A percentile compares a stretch with the other conserved stretches of the same genome.
Evolutionary conservation across 2,113 vertebrate genomes (phyloP).

Genomic region (Grammomys dolichurus): DNA sequence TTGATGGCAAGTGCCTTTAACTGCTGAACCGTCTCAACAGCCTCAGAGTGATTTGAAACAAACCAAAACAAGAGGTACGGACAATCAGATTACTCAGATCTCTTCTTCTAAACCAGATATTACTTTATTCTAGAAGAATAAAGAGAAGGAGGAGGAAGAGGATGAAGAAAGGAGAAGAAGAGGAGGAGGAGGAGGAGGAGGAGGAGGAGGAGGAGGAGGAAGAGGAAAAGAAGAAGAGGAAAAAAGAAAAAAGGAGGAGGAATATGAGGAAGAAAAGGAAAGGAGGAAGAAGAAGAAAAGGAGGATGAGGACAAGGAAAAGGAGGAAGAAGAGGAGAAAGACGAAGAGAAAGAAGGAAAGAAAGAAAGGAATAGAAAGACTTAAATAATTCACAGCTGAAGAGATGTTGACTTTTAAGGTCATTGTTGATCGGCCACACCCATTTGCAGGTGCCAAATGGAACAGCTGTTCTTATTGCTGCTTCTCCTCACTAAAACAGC

Average conservation of each 20-base stretch:
- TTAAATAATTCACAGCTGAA: conserved; percentile 50
- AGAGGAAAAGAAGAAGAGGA: too few species aligned
- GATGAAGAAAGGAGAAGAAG: not conserved
- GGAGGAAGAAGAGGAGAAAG: fast-evolving
- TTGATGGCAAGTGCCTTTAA: not conserved
- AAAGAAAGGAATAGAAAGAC: not conserved
- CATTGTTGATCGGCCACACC: not conserved
- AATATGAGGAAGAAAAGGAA: too few species aligned
- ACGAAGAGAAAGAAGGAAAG: too few species aligned
- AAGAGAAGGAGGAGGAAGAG: not conserved
- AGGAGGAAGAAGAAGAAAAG: too few species aligned
- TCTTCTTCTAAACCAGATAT: conserved; percentile 16
- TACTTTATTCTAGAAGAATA: not conserved
- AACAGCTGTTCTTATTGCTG: conserved; percentile 37
- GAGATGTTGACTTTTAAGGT: conserved; percentile 16
- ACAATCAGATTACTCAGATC: not conserved
- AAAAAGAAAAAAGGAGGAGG: too few species aligned
- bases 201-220: not conserved
- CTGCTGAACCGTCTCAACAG: not conserved
- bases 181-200: fast-evolving
- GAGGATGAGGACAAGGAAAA: too few species aligned
- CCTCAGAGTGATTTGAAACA: conserved; percentile 37
- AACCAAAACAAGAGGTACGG: not conserved
- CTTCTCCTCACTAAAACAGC: not conserved
- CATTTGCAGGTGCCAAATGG: not conserved